Percentiles rank a stretch among this genome's conserved stretches.
Evolutionary conservation across 2,113 vertebrate species (phyloP).

Genomic region (Cranoglanis bouderius): DNA sequence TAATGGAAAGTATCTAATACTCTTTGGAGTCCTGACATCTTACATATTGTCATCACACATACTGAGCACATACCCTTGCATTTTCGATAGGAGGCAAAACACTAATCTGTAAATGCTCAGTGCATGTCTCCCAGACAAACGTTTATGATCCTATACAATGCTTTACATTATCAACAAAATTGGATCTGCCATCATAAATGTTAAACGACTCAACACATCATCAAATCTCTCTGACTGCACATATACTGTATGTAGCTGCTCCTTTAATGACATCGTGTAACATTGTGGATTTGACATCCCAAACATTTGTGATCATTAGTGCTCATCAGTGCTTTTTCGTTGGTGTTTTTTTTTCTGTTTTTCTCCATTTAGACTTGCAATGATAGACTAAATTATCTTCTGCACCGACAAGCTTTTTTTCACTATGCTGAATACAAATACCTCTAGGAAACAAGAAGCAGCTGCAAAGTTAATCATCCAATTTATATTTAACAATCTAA

Average conservation of each 20-base stretch:
- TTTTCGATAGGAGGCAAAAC: not conserved
- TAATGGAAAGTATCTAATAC: not conserved
- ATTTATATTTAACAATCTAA: not conserved
- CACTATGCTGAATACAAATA: not conserved
- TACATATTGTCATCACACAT: not conserved
- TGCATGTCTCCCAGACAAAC: too few species aligned
- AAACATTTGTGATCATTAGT: too few species aligned
- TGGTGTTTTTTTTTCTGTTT: not conserved
- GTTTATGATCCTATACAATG: too few species aligned
- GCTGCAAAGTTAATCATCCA: slow-evolving; percentile 2
- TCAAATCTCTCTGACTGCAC: not conserved
- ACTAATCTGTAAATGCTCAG: too few species aligned
- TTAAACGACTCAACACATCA: not conserved
- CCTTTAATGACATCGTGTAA: not conserved
- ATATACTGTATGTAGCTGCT: not conserved
- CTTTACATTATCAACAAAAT: not conserved
- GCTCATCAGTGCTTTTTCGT: not conserved
- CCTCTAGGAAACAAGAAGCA: not conserved
- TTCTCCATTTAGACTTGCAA: not conserved
- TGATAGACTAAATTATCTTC: not conserved
- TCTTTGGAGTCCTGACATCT: not conserved
- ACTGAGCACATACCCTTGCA: not conserved
- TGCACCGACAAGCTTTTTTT: not conserved
- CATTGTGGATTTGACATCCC: too few species aligned
- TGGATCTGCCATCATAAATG: not conserved